Base-by-base conservation (phyloP, 1,140 invertebrate genomes). In the Sycophaga agraensis region DNA sequence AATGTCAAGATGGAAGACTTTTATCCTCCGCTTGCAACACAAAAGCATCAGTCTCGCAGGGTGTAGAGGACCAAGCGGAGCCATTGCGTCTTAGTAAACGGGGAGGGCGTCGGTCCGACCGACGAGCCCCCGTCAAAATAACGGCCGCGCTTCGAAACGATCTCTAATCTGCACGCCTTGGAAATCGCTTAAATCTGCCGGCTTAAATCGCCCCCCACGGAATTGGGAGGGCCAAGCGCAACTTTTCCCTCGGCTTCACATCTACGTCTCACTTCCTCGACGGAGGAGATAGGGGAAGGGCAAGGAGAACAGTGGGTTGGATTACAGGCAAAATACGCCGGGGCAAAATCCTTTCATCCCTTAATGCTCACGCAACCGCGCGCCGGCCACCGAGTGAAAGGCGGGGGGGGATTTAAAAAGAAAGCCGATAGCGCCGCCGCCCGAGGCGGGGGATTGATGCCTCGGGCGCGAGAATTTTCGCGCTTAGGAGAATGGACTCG, bases 311-410 rank as follows among this genome's bases (percentile, higher is more conserved):
- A 68, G 55, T 42, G 68, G 71, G 66, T 65, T 58, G 73, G 72
- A 77, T 77, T 74, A 77, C 72, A 74, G 70, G 70, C 73, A 73
- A 77, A 77, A 75, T 75, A 73, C 72, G 69, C 69, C 62, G 67
- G 69, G 70, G 69, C 57, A 67, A 50, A 74, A 75, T 74, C 71
- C 68, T 68, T 73, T 75, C 65, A 73, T 75, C 68, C 73, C 51
- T 68, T 71, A 74, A 73, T 65, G 64, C 67, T 54, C 40, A 54
- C 58, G 48, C 46, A 61, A 22, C 17, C 16, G 42, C 24, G 17
- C 28, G 19, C 42, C 55, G 4, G 17, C n/a, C 35, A 39, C n/a
- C 24, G 46, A 51, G 12, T 43, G 22, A n/a, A 37, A 24, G 3
- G 8, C 7, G 5, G 14, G 3, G 9, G n/a, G 35, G 40, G 35